Conservation (phyloP, 2,888 invertebrate genomes). For the Nomada fucata region DNA sequence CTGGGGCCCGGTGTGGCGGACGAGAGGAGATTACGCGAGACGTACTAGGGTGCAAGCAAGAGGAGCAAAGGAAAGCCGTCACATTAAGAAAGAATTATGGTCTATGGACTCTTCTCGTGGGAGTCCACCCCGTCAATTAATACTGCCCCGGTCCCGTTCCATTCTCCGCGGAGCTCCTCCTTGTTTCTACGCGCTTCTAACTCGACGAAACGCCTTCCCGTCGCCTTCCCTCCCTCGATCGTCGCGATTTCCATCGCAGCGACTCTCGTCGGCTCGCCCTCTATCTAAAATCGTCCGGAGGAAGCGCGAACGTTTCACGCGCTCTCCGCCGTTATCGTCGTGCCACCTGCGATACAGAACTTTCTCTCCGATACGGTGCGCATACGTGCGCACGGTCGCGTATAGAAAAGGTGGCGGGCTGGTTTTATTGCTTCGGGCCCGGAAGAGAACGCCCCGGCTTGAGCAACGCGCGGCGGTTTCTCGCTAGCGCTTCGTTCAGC, state of each 20-base stretch:
- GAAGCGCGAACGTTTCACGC: conserved; percentile 3
- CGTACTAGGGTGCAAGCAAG: conserved; percentile 57
- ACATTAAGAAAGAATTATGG: conserved; percentile 83
- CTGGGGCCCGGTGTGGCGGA: conserved; percentile 65
- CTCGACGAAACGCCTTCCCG: neutral
- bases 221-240: neutral
- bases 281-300: neutral
- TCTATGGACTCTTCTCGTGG: conserved; percentile 69
- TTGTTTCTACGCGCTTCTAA: neutral
- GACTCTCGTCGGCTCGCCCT: conserved; percentile 2
- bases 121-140: conserved; percentile 80
- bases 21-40: conserved; percentile 78
- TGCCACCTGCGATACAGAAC: conserved; percentile 62
- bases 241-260: neutral
- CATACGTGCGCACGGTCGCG: neutral
- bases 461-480: conserved; percentile 41
- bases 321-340: conserved; percentile 36
- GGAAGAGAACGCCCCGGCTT: conserved; percentile 63
- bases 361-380: conserved; percentile 59
- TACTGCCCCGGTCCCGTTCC: conserved; percentile 68
- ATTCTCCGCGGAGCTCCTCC: conserved; percentile 13
- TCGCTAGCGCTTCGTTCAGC: conserved; percentile 35
- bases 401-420: conserved; percentile 44
- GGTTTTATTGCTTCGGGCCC: conserved; percentile 58
- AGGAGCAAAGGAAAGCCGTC: conserved; percentile 74